Conservation (phyloP, 2,797 vertebrate genomes). For the Phrynocephalus guinanensis region DNA sequence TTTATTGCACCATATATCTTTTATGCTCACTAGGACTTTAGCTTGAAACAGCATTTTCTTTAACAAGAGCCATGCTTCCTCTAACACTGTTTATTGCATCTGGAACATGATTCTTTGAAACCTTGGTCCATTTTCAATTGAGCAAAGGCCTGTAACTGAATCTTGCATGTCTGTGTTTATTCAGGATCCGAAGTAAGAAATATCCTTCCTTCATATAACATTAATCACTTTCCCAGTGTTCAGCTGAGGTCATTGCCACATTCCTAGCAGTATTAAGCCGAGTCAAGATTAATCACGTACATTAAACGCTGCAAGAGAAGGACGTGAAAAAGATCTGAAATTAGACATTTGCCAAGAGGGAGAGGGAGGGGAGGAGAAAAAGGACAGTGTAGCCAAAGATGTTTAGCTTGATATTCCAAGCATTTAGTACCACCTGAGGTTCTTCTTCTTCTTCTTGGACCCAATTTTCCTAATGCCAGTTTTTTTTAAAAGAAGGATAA, state of each 20-base stretch:
- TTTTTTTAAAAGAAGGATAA: background rate
- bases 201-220: conserved; percentile 79
- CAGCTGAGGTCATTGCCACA: conserved; percentile 83
- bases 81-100: conserved; percentile 79
- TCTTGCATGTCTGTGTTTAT: conserved; percentile 81
- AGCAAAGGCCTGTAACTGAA: conserved; percentile 81
- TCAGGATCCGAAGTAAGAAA: conserved; percentile 75
- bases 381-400: conserved; percentile 70
- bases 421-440: conserved; percentile 54
- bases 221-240: conserved; percentile 83
- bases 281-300: conserved; percentile 85
- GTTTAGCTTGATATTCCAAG: conserved; percentile 62
- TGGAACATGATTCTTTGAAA: conserved; percentile 82
- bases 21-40: conserved; percentile 81
- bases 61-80: conserved; percentile 80
- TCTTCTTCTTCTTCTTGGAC: conserved; percentile 39
- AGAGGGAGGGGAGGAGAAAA: background rate
- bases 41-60: conserved; percentile 84
- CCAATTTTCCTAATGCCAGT: conserved; percentile 1
- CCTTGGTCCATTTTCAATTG: conserved; percentile 76
- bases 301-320: conserved; percentile 78
- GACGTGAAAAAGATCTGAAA: conserved; percentile 79
- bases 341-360: conserved; percentile 77
- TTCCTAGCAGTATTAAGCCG: conserved; percentile 80
- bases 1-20: conserved; percentile 84